phyloP scores from a whole-genome alignment of 2,888 invertebrate genomes.

The Rotaria socialis region DNA sequence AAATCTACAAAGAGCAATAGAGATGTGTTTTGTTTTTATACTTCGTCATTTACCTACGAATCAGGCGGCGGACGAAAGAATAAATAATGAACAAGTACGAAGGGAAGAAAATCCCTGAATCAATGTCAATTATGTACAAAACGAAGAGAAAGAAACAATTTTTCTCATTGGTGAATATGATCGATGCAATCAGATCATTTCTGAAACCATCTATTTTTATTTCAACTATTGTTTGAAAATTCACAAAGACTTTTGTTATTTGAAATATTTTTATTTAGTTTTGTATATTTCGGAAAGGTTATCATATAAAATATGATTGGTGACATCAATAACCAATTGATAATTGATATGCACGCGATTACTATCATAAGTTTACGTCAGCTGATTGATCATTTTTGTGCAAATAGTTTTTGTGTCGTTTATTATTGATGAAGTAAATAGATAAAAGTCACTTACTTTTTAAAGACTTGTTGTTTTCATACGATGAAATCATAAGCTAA shows the following conservation, averaged over 20 bases:
- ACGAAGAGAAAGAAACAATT: background rate
- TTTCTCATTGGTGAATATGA: background rate
- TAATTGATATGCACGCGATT: background rate
- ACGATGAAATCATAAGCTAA: background rate
- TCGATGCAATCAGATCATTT: background rate
- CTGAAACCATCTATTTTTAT: background rate
- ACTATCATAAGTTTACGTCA: background rate
- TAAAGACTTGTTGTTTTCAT: background rate
- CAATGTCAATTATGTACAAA: background rate
- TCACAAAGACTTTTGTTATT: background rate
- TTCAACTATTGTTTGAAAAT: background rate
- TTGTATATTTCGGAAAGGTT: background rate
- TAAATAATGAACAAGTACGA: background rate
- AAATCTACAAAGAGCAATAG: background rate
- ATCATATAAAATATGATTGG: background rate
- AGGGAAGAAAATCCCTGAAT: background rate
- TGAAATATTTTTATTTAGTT: background rate
- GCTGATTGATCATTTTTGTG: background rate
- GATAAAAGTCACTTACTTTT: background rate
- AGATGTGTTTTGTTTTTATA: background rate
- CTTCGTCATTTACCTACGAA: background rate
- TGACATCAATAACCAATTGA: background rate
- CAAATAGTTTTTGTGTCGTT: background rate
- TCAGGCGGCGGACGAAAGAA: conserved; percentile 15
- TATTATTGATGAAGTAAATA: background rate